phyloP scores from a whole-genome alignment of 2,888 invertebrate species.

The Beris chalybata region DNA sequence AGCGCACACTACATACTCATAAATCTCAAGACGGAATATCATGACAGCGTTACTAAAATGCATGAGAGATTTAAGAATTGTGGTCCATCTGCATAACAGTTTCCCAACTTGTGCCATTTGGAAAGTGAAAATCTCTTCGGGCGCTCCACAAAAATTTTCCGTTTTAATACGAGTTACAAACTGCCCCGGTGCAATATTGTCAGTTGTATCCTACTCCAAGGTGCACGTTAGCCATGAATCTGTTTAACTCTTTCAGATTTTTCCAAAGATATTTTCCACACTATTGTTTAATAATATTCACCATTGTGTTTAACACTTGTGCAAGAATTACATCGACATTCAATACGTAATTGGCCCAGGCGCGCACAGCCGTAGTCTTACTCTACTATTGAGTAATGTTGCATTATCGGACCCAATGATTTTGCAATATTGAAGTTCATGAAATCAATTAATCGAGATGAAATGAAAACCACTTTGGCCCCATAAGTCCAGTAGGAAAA shows the following conservation, averaged over 20 bases:
- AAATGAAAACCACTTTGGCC: too few species aligned
- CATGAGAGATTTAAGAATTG: constrained; percentile 5
- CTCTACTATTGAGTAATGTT: too few species aligned
- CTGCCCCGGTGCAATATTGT: constrained; percentile 15
- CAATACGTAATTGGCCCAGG: too few species aligned
- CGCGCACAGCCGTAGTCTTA: too few species aligned
- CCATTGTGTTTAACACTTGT: constrained; percentile 25
- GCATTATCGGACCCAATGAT: too few species aligned
- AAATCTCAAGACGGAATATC: too few species aligned
- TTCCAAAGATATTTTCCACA: constrained; percentile 6
- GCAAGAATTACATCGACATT: constrained; percentile 17
- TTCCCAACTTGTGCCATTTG: constrained; percentile 16
- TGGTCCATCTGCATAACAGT: constrained; percentile 19
- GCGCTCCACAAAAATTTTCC: constrained; percentile 1
- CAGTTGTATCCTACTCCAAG: background rate
- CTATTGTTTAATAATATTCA: constrained; percentile 25
- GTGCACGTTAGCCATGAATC: background rate
- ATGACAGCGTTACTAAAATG: too few species aligned
- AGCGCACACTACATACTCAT: too few species aligned
- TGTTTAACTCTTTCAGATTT: background rate
- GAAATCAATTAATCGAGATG: too few species aligned
- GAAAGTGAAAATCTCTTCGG: constrained; percentile 22
- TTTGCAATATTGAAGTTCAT: too few species aligned
- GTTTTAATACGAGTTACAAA: background rate
- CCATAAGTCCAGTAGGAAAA: too few species aligned